phyloP scores from a whole-genome alignment of 1,140 invertebrate genomes.

The Calephelis virginiensis region DNA sequence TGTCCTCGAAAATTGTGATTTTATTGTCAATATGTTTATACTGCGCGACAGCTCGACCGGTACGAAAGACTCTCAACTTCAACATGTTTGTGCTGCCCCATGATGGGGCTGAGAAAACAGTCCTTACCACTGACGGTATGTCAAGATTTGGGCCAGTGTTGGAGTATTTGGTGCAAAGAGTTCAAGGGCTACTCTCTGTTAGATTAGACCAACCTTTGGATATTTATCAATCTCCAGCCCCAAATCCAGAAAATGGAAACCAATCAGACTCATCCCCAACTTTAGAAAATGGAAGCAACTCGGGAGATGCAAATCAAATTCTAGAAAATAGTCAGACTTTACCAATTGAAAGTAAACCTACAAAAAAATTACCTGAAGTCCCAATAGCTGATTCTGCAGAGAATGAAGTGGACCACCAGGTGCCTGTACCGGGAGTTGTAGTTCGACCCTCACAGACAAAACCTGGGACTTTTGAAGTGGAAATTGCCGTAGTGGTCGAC shows the following conservation, averaged over 20 bases:
- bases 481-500: slow-evolving; percentile 63
- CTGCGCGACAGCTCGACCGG: slow-evolving; percentile 44
- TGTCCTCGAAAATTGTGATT: slow-evolving; percentile 48
- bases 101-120: slow-evolving; percentile 43
- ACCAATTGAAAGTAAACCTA: too few species aligned
- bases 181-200: slow-evolving; percentile 81
- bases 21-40: slow-evolving; percentile 41
- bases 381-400: slow-evolving; percentile 47
- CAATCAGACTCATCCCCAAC: too few species aligned
- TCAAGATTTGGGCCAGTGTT: slow-evolving; percentile 81
- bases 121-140: slow-evolving; percentile 55
- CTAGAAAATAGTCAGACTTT: neutral
- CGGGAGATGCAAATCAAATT: neutral
- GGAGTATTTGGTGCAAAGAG: slow-evolving; percentile 81
- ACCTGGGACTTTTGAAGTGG: slow-evolving; percentile 65
- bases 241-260: neutral
- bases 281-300: too few species aligned
- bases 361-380: slow-evolving; percentile 16
- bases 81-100: slow-evolving; percentile 67
- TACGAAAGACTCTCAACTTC: slow-evolving; percentile 65
- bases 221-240: neutral
- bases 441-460: slow-evolving; percentile 55
- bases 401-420: slow-evolving; percentile 50
- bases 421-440: slow-evolving; percentile 51
- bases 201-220: slow-evolving; percentile 36